phyloP scores from a whole-genome alignment of 2,113 vertebrate genomes.

The Silurus glanis region DNA sequence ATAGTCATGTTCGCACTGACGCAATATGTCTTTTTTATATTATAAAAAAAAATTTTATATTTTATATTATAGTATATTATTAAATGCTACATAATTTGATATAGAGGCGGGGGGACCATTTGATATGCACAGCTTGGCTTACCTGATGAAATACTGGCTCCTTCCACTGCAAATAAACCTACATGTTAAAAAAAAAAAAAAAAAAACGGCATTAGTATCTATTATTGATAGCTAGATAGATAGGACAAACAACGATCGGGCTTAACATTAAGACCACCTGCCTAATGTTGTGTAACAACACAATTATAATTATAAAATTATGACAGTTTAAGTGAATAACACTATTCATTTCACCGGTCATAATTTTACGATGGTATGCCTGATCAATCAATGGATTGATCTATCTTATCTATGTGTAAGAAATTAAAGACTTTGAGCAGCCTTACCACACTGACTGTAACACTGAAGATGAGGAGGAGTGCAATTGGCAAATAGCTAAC shows the following conservation, averaged over 20 bases:
- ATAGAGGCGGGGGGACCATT: neutral
- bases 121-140: conserved; percentile 47
- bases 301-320: no score
- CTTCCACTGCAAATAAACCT: conserved; percentile 95
- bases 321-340: no score
- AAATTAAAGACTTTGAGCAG: neutral
- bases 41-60: no score
- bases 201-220: no score
- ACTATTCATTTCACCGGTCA: no score
- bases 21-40: neutral
- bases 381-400: no score
- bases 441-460: conserved; percentile 90
- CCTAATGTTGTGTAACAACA: no score
- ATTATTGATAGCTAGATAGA: no score
- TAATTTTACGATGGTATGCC: no score
- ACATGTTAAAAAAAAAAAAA: neutral
- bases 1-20: neutral
- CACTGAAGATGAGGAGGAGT: conserved; percentile 85
- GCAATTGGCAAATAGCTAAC: conserved; percentile 83
- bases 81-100: neutral
- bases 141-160: conserved; percentile 98
- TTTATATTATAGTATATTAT: neutral
- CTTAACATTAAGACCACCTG: no score
- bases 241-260: no score
- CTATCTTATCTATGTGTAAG: no score